Evolutionary conservation across 2,797 vertebrate species (phyloP).

Genomic region (Buceros bicornis): DNA sequence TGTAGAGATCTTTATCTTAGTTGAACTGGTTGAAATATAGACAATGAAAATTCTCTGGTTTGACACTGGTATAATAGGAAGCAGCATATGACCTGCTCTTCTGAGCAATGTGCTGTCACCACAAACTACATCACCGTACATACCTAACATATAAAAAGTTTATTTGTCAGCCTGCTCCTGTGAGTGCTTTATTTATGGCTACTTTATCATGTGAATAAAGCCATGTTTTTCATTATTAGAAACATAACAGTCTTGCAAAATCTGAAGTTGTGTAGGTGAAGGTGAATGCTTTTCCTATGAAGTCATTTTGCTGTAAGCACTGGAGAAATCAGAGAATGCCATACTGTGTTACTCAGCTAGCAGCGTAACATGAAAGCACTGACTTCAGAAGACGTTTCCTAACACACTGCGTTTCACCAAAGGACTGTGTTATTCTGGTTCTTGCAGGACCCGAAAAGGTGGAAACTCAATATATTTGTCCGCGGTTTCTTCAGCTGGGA

Average conservation of each 20-base stretch:
- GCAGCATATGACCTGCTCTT: slow-evolving; percentile 25
- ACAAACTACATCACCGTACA: slow-evolving; percentile 40
- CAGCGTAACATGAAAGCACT: background rate
- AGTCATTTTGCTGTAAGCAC: slow-evolving; percentile 12
- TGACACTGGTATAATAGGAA: slow-evolving; percentile 37
- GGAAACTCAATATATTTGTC: background rate
- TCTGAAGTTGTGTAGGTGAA: background rate
- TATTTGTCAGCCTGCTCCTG: slow-evolving; percentile 22
- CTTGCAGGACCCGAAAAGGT: background rate
- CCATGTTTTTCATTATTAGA: slow-evolving; percentile 26
- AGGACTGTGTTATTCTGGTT: background rate
- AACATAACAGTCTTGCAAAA: background rate
- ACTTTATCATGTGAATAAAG: slow-evolving; percentile 42
- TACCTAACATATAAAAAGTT: slow-evolving; percentile 42
- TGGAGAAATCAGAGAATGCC: background rate
- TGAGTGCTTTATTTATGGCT: slow-evolving; percentile 14
- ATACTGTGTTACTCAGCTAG: background rate
- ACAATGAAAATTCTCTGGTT: slow-evolving; percentile 36
- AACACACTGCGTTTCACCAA: accelerated
- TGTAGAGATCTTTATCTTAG: slow-evolving; percentile 52
- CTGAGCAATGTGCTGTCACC: slow-evolving; percentile 61
- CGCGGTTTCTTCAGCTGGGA: background rate
- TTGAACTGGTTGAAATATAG: slow-evolving; percentile 49
- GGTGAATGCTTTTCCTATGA: background rate
- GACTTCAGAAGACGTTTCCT: background rate